These are phyloP conservation scores for Proteles cristata DNA, from an alignment of 2,113 vertebrate genomes.

Conservation along the genomic window DNA sequence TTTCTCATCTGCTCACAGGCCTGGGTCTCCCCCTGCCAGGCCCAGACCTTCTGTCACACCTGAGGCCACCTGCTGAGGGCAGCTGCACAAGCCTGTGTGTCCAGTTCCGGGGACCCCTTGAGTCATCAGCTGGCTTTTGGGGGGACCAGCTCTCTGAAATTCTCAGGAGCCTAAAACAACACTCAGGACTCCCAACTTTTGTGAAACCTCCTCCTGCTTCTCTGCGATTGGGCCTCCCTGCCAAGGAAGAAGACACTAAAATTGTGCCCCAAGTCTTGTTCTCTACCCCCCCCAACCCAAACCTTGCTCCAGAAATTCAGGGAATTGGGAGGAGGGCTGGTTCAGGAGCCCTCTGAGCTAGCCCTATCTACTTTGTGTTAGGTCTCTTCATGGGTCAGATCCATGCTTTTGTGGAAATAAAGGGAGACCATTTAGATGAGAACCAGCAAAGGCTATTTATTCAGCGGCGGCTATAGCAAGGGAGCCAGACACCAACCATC, in stretches of 20 bases:
- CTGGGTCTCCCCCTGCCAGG: too few species aligned
- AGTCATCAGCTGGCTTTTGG: too few species aligned
- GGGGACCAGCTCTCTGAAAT: neutral
- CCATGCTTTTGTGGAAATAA: neutral
- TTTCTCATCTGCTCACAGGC: too few species aligned
- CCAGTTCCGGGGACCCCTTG: neutral
- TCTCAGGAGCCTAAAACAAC: too few species aligned
- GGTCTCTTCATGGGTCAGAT: neutral
- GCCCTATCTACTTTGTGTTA: neutral
- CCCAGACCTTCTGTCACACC: too few species aligned
- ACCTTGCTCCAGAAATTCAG: neutral
- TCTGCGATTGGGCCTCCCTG: neutral
- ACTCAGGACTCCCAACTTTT: neutral
- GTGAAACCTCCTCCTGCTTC: neutral
- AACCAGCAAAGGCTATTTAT: neutral
- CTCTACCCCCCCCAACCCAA: accelerated
- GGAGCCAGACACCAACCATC: neutral
- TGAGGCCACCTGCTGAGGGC: neutral
- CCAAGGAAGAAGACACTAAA: neutral
- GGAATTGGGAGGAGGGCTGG: neutral
- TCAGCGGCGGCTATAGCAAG: neutral
- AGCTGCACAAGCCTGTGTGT: accelerated
- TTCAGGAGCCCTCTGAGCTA: neutral
- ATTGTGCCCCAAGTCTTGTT: neutral
- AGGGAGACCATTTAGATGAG: neutral